A percentile compares a stretch with the other conserved stretches of the same genome.
These are phyloP conservation scores for Campylomormyrus numenius DNA, from an alignment of 2,113 vertebrate species.

Conservation along the genomic window DNA sequence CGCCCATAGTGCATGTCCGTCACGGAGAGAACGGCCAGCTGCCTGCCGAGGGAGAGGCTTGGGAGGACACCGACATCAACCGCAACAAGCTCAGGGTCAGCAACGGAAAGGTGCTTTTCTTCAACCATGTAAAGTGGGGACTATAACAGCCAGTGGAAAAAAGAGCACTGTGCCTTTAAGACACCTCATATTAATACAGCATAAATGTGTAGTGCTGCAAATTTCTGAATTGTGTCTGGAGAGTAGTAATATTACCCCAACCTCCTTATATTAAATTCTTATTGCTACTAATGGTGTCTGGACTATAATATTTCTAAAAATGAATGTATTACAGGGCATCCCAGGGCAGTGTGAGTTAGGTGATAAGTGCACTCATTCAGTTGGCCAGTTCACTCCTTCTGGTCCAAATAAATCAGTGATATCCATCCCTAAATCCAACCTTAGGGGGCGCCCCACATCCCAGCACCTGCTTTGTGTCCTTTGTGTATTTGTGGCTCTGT, in stretches of 20 bases:
- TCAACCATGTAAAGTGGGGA: background rate
- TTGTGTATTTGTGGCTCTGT: background rate
- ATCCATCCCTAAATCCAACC: background rate
- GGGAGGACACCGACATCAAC: constrained; percentile 97
- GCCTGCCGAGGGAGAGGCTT: constrained; percentile 73
- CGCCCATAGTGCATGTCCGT: constrained; percentile 70
- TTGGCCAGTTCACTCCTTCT: background rate
- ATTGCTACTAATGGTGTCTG: background rate
- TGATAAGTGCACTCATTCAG: background rate
- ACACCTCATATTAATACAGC: background rate
- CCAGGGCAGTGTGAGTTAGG: background rate
- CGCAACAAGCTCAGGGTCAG: constrained; percentile 97
- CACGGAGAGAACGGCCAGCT: constrained; percentile 54
- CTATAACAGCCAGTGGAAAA: background rate
- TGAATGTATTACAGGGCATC: background rate
- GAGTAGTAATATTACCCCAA: background rate
- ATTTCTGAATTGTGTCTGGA: background rate
- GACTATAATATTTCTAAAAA: background rate
- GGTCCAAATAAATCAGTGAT: background rate
- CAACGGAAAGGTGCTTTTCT: constrained; percentile 85
- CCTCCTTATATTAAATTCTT: background rate
- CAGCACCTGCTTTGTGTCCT: background rate
- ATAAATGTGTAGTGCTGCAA: background rate
- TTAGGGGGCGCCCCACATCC: background rate
- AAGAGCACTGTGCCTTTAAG: background rate